Evolutionary conservation across 2,113 vertebrate species (phyloP), one percentile per base, ranked within the genome.

Genomic region (Zosterops lateralis): DNA sequence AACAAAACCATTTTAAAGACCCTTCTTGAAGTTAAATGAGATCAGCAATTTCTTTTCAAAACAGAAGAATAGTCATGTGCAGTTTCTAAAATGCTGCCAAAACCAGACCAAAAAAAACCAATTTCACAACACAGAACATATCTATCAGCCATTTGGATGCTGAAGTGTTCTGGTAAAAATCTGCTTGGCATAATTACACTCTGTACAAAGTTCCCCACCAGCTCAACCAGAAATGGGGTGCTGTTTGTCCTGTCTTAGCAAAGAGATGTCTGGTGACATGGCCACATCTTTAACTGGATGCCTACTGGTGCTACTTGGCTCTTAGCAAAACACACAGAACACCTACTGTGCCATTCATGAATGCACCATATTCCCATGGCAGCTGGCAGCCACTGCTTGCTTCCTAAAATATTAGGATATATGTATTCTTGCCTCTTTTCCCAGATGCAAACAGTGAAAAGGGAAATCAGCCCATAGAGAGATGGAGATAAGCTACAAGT

Each of bases 11-110:
- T 64, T 84, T 89, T 76, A 54, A 58, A 68, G 77, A 57, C 32
- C 60, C 50, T 85, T 78, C 68, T 68, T 36, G 54, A 86, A 75
- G 58, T 68, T 80, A 34, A 72, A 82, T 18, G n/a, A 90, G n/a
- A 95, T 64, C 44, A 71, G 66, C 32, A 83, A n/a, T 67, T 92
- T 88, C 38, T 90, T 79, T 83, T 76, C 66, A 74, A 85, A 87
- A 47, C 2, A 54, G 34, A 73, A 80, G 67, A 87, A 58, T 9
- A 70, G 38, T 36, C 34, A 31, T 14, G 36, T 38, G 65, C 54
- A 32, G 38, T 77, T 79, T 80, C 77, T 68, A 84, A 76, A 45
- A 29, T 7, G 12, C 26, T 80, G 70, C 44, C 83, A 84, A 77
- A 92, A 67, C 13, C 8, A 64, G 44, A 67, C 32, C 24, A 36